Conservation (phyloP, 2,888 invertebrate species). For the Acanthopleura granulata region DNA sequence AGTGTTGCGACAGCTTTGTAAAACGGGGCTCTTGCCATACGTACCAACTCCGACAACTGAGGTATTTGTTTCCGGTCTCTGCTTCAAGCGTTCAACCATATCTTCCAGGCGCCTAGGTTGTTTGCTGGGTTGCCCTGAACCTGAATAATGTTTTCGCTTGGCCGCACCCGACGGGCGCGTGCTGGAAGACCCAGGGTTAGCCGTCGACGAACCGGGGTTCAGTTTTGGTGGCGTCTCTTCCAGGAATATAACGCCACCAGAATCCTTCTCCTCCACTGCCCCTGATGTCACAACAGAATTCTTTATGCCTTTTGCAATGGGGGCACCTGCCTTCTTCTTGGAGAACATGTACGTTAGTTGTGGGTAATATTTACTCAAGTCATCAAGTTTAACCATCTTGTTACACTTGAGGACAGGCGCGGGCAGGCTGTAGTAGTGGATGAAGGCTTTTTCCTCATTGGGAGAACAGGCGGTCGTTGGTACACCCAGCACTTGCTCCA, state of each 20-base stretch:
- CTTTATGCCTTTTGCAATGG: neutral
- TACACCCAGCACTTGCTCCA: conserved; percentile 58
- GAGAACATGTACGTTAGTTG: conserved; percentile 60
- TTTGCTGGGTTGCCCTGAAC: neutral
- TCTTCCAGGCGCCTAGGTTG: conserved; percentile 8
- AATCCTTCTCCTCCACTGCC: neutral
- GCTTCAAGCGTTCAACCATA: conserved; percentile 1
- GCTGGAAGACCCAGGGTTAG: neutral
- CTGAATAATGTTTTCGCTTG: neutral
- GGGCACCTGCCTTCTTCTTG: neutral
- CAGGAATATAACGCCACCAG: neutral
- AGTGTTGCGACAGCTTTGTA: too few species aligned
- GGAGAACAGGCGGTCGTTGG: conserved; percentile 54
- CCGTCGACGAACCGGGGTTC: neutral
- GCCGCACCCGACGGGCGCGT: neutral
- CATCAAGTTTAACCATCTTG: conserved; percentile 59
- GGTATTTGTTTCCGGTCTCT: neutral
- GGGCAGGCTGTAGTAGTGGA: conserved; percentile 63
- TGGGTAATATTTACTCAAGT: conserved; percentile 58
- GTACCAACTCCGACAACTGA: neutral
- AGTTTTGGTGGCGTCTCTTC: neutral
- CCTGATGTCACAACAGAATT: neutral
- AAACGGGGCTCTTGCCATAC: too few species aligned
- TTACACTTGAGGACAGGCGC: conserved; percentile 62
- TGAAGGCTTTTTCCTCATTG: conserved; percentile 62